A percentile compares a stretch with the other conserved stretches of the same genome.
Evolutionary conservation across 2,113 vertebrate genomes (phyloP).

Genomic region (Tragelaphus scriptus): DNA sequence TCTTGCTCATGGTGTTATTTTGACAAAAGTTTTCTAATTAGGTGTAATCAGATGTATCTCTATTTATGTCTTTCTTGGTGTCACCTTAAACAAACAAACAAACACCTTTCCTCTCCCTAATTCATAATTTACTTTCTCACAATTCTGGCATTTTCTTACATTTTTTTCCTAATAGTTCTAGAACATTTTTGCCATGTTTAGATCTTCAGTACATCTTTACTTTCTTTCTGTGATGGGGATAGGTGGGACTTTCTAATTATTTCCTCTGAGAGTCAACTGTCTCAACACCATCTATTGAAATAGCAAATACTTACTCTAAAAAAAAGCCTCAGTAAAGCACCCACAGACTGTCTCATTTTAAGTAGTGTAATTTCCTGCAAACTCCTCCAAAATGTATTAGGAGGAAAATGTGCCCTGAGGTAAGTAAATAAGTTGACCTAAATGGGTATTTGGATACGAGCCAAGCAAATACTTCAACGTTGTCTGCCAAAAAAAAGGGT

Average conservation of each 20-base stretch:
- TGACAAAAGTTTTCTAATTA: conserved; percentile 42
- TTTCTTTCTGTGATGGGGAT: not conserved
- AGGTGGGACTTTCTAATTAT: not conserved
- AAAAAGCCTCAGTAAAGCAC: not conserved
- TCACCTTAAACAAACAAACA: not conserved
- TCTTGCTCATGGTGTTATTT: not conserved
- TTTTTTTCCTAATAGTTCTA: conserved; percentile 16
- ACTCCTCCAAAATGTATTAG: conserved; percentile 18
- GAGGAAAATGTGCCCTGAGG: not conserved
- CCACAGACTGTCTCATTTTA: not conserved
- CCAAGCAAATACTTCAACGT: not conserved
- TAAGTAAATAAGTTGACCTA: conserved; percentile 30
- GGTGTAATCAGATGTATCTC: not conserved
- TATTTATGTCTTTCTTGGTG: not conserved
- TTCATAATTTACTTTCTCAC: not conserved
- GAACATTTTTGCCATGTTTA: not conserved
- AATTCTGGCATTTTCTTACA: not conserved
- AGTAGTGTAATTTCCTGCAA: conserved; percentile 13
- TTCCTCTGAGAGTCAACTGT: not conserved
- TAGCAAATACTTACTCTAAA: not conserved
- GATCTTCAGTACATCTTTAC: not conserved
- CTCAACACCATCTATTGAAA: not conserved
- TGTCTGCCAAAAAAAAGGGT: conserved; percentile 28
- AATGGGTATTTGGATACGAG: conserved; percentile 10
- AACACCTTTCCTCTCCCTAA: not conserved